These are phyloP conservation scores for Acronicta alni DNA, from an alignment of 2,888 invertebrate genomes.

Conservation along the genomic window DNA sequence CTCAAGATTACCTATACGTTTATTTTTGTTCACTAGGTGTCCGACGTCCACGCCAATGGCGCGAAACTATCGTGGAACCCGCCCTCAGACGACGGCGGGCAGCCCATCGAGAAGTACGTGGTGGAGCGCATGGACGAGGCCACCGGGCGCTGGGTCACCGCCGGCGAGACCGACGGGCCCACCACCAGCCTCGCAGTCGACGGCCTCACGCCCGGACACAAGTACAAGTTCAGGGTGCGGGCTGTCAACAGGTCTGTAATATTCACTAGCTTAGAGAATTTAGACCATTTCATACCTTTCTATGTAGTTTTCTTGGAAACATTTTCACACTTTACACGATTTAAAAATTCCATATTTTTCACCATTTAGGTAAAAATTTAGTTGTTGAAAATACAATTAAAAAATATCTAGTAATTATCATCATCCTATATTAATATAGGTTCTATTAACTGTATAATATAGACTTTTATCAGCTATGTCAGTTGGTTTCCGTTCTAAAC, in stretches of 20 bases:
- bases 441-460: too few relatives aligned
- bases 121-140: constrained; percentile 98
- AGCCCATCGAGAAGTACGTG: constrained; percentile 97
- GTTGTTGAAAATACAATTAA: too few relatives aligned
- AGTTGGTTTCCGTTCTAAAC: too few relatives aligned
- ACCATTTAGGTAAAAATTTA: too few relatives aligned
- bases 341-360: too few relatives aligned
- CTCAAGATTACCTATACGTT: neutral
- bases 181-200: constrained; percentile 93
- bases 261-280: neutral
- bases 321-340: too few relatives aligned
- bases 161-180: constrained; percentile 97
- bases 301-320: too few relatives aligned
- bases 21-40: constrained; percentile 73
- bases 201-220: constrained; percentile 96
- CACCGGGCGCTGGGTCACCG: constrained; percentile 97
- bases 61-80: constrained; percentile 97
- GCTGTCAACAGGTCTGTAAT: constrained; percentile 94
- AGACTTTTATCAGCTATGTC: too few relatives aligned
- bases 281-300: too few relatives aligned
- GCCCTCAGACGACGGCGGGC: constrained; percentile 98
- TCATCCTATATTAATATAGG: too few relatives aligned
- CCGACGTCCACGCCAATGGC: constrained; percentile 96
- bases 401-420: too few relatives aligned
- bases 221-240: constrained; percentile 98